These are phyloP conservation scores for Hyposmocoma kahamanoa DNA, from an alignment of 1,140 invertebrate species.

Conservation along the genomic window DNA sequence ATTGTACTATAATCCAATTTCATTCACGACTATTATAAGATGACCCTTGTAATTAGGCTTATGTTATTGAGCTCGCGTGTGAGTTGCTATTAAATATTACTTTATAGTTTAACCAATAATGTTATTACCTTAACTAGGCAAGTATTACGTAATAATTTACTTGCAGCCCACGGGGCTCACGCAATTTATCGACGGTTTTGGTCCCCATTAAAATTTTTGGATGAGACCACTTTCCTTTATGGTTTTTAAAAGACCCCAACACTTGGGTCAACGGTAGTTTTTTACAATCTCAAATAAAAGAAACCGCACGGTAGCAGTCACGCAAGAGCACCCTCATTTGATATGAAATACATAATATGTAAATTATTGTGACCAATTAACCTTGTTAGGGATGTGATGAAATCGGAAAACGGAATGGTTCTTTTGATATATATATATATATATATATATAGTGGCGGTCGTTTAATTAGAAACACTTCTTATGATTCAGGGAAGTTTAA, in stretches of 20 bases:
- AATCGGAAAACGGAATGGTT: too few relatives aligned
- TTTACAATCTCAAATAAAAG: conserved; percentile 18
- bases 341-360: not conserved
- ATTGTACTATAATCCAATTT: not conserved
- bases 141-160: conserved; percentile 24
- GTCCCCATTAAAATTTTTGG: conserved; percentile 20
- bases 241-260: too few relatives aligned
- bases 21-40: not conserved
- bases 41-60: not conserved
- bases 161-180: conserved; percentile 25
- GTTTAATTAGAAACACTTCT: too few relatives aligned
- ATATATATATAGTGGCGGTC: too few relatives aligned
- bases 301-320: conserved; percentile 31
- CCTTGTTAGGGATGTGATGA: not conserved
- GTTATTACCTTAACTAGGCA: conserved; percentile 18
- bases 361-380: not conserved
- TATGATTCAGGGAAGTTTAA: too few relatives aligned
- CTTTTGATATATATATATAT: too few relatives aligned
- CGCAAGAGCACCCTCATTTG: conserved; percentile 18
- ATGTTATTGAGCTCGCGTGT: conserved; percentile 11
- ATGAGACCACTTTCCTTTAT: conserved; percentile 23
- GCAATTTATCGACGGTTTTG: conserved; percentile 28
- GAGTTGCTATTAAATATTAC: conserved; percentile 10
- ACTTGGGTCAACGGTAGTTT: too few relatives aligned
- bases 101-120: conserved; percentile 12